Base-by-base conservation (phyloP, 1,140 invertebrate genomes). In the Nixonia krombeini region DNA sequence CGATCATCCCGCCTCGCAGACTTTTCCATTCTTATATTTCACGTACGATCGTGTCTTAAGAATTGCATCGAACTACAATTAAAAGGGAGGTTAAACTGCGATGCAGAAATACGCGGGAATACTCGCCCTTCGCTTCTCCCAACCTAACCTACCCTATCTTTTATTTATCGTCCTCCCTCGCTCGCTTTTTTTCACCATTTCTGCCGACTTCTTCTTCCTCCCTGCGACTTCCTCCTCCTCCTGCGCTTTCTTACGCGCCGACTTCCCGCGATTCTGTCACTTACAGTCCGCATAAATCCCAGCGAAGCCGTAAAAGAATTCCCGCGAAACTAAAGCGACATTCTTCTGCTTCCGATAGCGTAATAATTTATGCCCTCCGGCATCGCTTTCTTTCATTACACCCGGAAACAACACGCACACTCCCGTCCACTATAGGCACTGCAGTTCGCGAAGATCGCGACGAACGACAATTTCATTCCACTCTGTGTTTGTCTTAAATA, bases 281-380 rank as follows among this genome's bases (percentile, higher is more conserved):
- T 79, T 78, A 72, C 77, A 78, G 74, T 62, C 59, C 74, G 77
- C 74, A 79, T 79, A 79, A 79, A 79, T 78, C 74, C 68, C 46
- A 26, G 55, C 67, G 61, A 71, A 74, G 68, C 66, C 66, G 58
- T 70, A 70, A 70, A 73, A 70, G 56, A 67, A 62, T 72, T 66
- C 57, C 61, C 57, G 65, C 64, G 58, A 69, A 72, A 72, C 65
- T 66, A 65, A 66, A 63, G 57, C 61, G 61, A 69, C 65, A 62
- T 69, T 69, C 65, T 62, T 69, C 62, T 66, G 70, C 62, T 56
- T 62, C 53, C 76, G 73, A 78, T 80, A 77, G 76, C 72, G 67
- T 57, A 28, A 70, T 72, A 72, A 80, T 80, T 78, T 78, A 77
- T 78, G 65, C 70, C 38, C 29, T 51, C 49, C 44, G 44, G 44